Base-by-base conservation (phyloP, 2,888 invertebrate genomes). In the Branchipolynoe longqiensis region DNA sequence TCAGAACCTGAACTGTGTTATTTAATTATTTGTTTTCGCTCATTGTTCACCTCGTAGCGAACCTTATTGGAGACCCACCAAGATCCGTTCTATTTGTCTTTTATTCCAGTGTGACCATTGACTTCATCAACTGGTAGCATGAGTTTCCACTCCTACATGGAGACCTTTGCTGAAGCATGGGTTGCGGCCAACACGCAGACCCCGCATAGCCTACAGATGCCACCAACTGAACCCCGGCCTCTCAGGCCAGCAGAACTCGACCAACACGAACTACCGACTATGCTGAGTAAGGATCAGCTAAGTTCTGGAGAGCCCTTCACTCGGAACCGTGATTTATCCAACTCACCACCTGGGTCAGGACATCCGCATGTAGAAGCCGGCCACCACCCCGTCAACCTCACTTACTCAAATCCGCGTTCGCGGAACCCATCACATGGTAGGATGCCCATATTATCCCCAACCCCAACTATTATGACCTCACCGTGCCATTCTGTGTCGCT, bases 151-250 rank as follows among this genome's bases (percentile, higher is more conserved):
- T 62, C 85, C 22, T 59, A 82, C 56, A 86, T 98, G 98, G 98
- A 98, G 95, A 98, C 98, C 91, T 98, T 98, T 94, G 98, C 98
- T 90, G 98, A 98, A 95, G 98, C 98, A 91, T 98, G 98, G 98
- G 97, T 98, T 91, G 98, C 98, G 90, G 98, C 97, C 94, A 97
- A 96, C 94, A 96, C 96, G 36, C 92, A 91, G 85, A 93, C 78
- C 0, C n/a, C 78, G 14, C n/a, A 48, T 12, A 78, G 28, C 41
- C 48, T 78, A 1, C 78, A 78, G 54, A 25, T 78, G 48, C 41
- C 1, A 1, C 78, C 78, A 14, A 18, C 48, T 4, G 48, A 12
- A 25, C 48, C 78, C 2, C 78, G 78, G 1, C 78, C 78, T 6
- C 48, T 78, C 0, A 41, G 78, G 3, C 48, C 78, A 1, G 4